Conservation (phyloP, 2,888 invertebrate genomes). For the Rhingia rostrata region DNA sequence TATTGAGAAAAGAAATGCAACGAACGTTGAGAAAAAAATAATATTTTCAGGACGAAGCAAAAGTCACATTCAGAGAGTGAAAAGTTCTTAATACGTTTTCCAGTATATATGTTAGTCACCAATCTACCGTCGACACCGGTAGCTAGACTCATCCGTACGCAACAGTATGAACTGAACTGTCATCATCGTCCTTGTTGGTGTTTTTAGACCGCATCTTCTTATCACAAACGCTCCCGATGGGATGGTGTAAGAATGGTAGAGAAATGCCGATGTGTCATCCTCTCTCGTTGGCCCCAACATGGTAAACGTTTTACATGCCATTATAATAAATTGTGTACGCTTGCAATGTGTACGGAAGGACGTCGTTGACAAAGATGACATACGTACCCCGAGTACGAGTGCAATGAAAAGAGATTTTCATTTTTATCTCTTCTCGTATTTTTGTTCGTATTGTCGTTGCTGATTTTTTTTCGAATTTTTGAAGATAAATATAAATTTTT, state of each 20-base stretch:
- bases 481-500: not conserved
- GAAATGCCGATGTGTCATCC: not conserved
- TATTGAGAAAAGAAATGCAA: not conserved
- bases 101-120: slow-evolving; percentile 57
- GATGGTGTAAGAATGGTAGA: not conserved
- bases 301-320: slow-evolving; percentile 70
- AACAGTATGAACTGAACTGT: slow-evolving; percentile 55
- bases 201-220: slow-evolving; percentile 32
- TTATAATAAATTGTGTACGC: slow-evolving; percentile 69
- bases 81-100: slow-evolving; percentile 60
- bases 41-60: slow-evolving; percentile 2
- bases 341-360: slow-evolving; percentile 60
- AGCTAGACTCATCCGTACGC: slow-evolving; percentile 24
- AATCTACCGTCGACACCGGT: slow-evolving; percentile 16
- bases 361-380: slow-evolving; percentile 47
- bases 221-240: not conserved
- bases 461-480: not conserved
- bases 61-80: slow-evolving; percentile 44
- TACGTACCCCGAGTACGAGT: slow-evolving; percentile 15
- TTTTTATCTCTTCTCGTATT: slow-evolving; percentile 3
- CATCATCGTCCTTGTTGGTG: slow-evolving; percentile 52
- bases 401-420: slow-evolving; percentile 15
- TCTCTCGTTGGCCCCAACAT: slow-evolving; percentile 25
- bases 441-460: slow-evolving; percentile 15
- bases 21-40: not conserved